Base-by-base conservation (phyloP, 2,888 invertebrate genomes). In the Parnassius mnemosyne region DNA sequence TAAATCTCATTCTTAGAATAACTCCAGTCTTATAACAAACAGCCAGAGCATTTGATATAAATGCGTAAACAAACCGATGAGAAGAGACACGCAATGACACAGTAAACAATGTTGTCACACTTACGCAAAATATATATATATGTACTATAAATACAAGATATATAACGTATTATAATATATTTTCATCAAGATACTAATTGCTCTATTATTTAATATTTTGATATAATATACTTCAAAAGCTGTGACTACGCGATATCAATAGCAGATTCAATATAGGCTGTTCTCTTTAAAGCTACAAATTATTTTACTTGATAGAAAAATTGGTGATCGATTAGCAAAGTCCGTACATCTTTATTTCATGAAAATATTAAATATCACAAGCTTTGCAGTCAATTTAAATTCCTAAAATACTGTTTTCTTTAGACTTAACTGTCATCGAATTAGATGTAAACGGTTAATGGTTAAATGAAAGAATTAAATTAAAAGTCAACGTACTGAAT, bases 401-500 rank as follows among this genome's bases (percentile, higher is more conserved):
- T 1, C 34, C 5, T 34, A 7, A 7, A 53, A 43, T 42, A 53
- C 42, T 25, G 5, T 53, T 13, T 53, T 41, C 41, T 34, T n/a
- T 52, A 11, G 7, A 12, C 52, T 41, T 20, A 34, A 25, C 25
- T 34, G 10, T 53, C 9, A 13, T 13, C 25, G 44, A 25, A 44
- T 44, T 58, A 42, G 9, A 10, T 43, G 12, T 42, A 49, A 62
- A 57, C 44, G 57, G 49, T 60, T 66, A 63, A 66, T 42, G 53
- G 43, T 53, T 49, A 57, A 53, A 57, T 34, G 54, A 43, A 77
- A 82, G 77, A 80, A 77, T 75, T 77, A 78, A 83, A 85, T 63
- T 63, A 58, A 54, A 85, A 87, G 85, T 83, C 83, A 81, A 87
- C 83, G 89, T 86, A 87, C 89, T 81, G 89, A 89, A 88, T 89